Evolutionary conservation across 2,888 invertebrate genomes (phyloP), one percentile per base, ranked within the genome.

Genomic region (Hydriomena furcata): DNA sequence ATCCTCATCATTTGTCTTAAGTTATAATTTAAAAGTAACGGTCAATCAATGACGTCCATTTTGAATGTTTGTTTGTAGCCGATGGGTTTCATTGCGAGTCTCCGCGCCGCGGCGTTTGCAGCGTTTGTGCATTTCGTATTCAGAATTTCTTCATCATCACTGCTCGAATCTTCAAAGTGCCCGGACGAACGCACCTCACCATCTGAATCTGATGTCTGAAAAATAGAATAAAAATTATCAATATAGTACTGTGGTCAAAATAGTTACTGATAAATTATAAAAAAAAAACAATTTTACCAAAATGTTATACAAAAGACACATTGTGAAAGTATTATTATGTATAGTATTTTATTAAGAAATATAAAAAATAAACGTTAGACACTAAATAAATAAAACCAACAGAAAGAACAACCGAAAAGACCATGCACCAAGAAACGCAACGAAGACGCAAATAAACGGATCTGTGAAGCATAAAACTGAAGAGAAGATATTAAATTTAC

Each of bases 11-110:
- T 7, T 35, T 35, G 2, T 17, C 20, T 1, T 17, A 10, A 32
- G 13, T 4, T 17, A 17, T 17, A 38, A 34, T 38, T 42, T 45
- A 28, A 41, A 58, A 60, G 40, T 60, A 65, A 61, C 68, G 65
- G 69, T 87, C 78, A 84, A 71, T 89, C 85, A 38, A 85, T 73
- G 47, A 85, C 87, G 55, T 81, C 85, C 81, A 88, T 87, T 60
- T 77, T 87, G 73, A 86, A 88, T 31, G 76, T 81, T 10, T 79
- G 76, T 50, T 81, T 84, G 38, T 68, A 76, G 48, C 82, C 80
- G 58, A 86, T 80, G 10, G 82, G 81, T 65, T 85, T 85, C 82
- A 89, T 86, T 7, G 89, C 82, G 34, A 89, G 78, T 7, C 88
- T 76, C 28, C 76, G 79, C 58, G 79, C 78, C 40, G 71, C 70